Conservation (phyloP, 2,888 invertebrate species). For the Pherbina coryleti region DNA sequence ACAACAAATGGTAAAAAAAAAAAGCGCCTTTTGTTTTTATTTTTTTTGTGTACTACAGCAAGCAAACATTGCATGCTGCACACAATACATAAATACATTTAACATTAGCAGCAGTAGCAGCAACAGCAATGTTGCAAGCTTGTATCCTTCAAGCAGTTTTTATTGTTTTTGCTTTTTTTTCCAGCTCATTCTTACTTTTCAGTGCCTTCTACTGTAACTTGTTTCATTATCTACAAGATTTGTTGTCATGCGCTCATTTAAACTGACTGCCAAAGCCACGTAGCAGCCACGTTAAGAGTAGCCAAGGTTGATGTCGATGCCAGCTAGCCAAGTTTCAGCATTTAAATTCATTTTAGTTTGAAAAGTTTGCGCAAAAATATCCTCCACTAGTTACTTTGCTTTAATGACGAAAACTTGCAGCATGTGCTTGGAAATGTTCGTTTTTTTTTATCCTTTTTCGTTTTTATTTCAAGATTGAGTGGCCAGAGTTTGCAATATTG, state of each 20-base stretch:
- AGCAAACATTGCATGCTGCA: too few relatives aligned
- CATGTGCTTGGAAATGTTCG: background rate
- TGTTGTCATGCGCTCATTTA: background rate
- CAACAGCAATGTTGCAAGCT: too few relatives aligned
- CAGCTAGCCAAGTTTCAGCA: conserved; percentile 15
- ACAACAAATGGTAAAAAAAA: background rate
- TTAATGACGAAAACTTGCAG: conserved; percentile 1
- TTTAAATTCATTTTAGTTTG: conserved; percentile 22
- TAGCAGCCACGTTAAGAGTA: background rate
- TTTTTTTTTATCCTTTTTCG: too few relatives aligned
- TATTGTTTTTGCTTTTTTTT: background rate
- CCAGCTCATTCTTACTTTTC: background rate
- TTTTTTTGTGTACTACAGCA: background rate
- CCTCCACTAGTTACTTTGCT: background rate
- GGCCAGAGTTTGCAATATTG: background rate
- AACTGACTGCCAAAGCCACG: conserved; percentile 7
- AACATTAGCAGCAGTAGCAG: too few relatives aligned
- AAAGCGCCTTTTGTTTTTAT: background rate
- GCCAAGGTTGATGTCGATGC: background rate
- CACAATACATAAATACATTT: too few relatives aligned
- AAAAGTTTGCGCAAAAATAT: conserved; percentile 3
- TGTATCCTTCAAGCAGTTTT: background rate
- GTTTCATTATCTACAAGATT: conserved; percentile 9
- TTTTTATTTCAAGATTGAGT: background rate
- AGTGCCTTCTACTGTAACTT: background rate